phyloP scores from a whole-genome alignment of 2,797 vertebrate genomes.

The Urocyon cinereoargenteus region DNA sequence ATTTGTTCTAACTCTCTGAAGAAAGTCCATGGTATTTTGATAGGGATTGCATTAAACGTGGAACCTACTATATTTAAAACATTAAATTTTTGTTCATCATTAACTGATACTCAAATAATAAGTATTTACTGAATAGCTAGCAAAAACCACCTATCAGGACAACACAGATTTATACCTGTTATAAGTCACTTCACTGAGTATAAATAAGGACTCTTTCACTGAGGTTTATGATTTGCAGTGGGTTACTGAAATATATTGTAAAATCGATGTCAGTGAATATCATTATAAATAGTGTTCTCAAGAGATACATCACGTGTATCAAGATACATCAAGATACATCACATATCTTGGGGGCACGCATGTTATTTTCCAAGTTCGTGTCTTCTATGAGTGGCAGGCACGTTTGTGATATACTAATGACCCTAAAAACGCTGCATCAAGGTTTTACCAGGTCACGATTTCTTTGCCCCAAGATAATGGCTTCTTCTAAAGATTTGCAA shows the following conservation, averaged over 20 bases:
- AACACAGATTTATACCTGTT: neutral
- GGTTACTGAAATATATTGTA: neutral
- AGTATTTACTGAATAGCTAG: neutral
- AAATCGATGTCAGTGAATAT: neutral
- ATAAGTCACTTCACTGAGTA: neutral
- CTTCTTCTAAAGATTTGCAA: constrained; percentile 70
- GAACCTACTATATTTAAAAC: neutral
- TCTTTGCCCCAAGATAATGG: constrained; percentile 68
- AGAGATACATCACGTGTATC: neutral
- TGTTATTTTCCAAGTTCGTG: constrained; percentile 50
- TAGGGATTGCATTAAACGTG: too few species aligned
- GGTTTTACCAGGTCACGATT: constrained; percentile 65
- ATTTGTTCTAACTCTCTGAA: too few species aligned
- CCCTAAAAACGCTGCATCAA: constrained; percentile 65
- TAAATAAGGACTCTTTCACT: neutral
- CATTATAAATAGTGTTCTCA: neutral
- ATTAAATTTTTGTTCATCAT: neutral
- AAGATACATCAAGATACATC: too few species aligned
- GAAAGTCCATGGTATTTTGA: too few species aligned
- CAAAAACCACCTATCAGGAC: neutral
- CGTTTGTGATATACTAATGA: constrained; percentile 28
- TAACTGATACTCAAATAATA: neutral
- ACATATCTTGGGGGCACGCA: too few species aligned
- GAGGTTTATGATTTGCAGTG: neutral
- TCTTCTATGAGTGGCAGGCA: neutral